phyloP scores from a whole-genome alignment of 2,113 vertebrate species.

The Indri indri region DNA sequence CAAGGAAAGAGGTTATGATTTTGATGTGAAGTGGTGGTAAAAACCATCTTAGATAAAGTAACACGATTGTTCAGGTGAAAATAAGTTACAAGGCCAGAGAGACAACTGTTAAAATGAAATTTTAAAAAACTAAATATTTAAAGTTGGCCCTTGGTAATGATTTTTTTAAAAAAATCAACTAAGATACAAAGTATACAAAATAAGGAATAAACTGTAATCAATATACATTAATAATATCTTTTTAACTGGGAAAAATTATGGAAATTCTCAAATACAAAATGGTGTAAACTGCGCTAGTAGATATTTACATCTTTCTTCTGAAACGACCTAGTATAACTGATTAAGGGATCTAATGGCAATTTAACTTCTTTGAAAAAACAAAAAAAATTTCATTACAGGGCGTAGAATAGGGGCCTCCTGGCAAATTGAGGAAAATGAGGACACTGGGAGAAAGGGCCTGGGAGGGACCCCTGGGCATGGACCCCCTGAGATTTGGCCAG shows the following conservation, averaged over 20 bases:
- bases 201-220: background rate
- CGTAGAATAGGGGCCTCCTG: background rate
- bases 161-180: background rate
- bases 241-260: constrained; percentile 19
- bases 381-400: constrained; percentile 30
- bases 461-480: background rate
- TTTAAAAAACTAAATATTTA: constrained; percentile 32
- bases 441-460: constrained; percentile 40
- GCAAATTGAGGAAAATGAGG: constrained; percentile 65
- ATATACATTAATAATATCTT: background rate
- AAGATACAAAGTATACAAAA: constrained; percentile 39
- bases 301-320: constrained; percentile 13
- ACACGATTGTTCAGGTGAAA: background rate
- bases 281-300: background rate
- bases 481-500: constrained; percentile 28
- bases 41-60: constrained; percentile 37
- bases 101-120: background rate
- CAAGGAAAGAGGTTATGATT: background rate
- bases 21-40: background rate
- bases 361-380: constrained; percentile 16
- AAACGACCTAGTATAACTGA: background rate
- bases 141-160: background rate
- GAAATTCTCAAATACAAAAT: constrained; percentile 11
- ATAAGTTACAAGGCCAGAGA: constrained; percentile 3
- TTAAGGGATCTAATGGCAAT: background rate